Evolutionary conservation across 1,140 invertebrate species (phyloP), one percentile per base, ranked within the genome.

Genomic region (Lethocerus indicus): DNA sequence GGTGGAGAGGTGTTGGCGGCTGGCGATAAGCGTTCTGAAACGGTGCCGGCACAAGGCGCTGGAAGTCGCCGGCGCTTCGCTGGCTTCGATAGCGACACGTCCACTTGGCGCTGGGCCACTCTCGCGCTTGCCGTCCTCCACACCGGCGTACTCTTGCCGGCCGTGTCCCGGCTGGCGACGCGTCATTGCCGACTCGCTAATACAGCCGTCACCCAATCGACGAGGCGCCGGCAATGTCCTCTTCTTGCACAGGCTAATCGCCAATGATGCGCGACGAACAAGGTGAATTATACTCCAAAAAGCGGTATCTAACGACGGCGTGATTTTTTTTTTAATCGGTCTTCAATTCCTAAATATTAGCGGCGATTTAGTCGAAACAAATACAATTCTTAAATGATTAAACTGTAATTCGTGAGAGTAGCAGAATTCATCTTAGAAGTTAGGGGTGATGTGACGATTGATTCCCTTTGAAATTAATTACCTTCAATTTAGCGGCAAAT

Each of bases 41-140:
- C 77, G 73, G 23, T 86, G 80, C 57, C 68, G 83, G 9, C 83
- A 86, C 59, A 84, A 87, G 68, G 83, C 76, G 23, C 83, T 87
- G 47, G 83, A 87, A 65, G 68, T 75, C 14, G 79, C 78, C 1
- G 79, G 79, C 2, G 52, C 64, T 44, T 67, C 74, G 28, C 43
- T 45, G 1, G 24, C 24, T 29, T 14, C 27, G 6, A 18, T 7
- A 1, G 18, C 25, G 4, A 24, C 4, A 7, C 16, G 14, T 4
- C 25, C 36, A 2, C 12, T 16, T n/a, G 16, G 23, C 16, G 47
- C 16, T 35, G 21, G n/a, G 21, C 27, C 23, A 5, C 29, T 23
- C 24, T 43, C 4, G 26, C 7, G 12, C 7, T 13, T 4, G 41
- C 41, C 6, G 41, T 21, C 3, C 23, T 20, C 4, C 6, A 14